A percentile compares a stretch with the other conserved stretches of the same genome.
Evolutionary conservation across 2,113 vertebrate species (phyloP).

Genomic region (Anser brachyrhynchus): DNA sequence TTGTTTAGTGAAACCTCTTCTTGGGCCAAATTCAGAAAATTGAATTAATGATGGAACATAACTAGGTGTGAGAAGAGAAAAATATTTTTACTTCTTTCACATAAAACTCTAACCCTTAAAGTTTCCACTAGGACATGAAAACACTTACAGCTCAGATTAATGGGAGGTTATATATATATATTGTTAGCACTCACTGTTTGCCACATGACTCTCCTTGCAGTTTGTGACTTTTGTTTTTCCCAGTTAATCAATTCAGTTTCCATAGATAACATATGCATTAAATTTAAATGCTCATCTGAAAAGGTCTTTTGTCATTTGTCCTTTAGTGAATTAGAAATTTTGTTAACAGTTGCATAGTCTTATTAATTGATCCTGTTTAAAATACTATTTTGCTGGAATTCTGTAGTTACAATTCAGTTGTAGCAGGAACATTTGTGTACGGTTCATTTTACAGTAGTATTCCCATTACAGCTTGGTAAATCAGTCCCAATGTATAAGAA

Average conservation of each 20-base stretch:
- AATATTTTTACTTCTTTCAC: neutral
- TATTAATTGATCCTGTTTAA: neutral
- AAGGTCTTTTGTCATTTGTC: neutral
- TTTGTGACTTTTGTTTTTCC: neutral
- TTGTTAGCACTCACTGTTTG: neutral
- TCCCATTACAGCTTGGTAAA: neutral
- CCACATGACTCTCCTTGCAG: neutral
- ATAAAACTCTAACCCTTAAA: neutral
- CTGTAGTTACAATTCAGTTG: neutral
- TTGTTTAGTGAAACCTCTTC: neutral
- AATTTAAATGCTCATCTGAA: neutral
- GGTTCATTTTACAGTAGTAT: neutral
- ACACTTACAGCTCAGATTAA: neutral
- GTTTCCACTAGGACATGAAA: neutral
- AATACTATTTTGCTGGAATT: neutral
- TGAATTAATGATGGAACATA: neutral
- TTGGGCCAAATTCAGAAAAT: neutral
- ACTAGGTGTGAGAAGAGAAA: neutral
- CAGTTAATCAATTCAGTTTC: neutral
- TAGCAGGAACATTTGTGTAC: neutral
- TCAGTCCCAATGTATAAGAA: too few relatives aligned
- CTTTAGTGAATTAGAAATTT: neutral
- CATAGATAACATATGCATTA: neutral
- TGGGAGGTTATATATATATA: fast-evolving
- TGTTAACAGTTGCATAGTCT: neutral